Conservation (phyloP, 2,797 vertebrate genomes). For the Cirrhinus mrigala region DNA sequence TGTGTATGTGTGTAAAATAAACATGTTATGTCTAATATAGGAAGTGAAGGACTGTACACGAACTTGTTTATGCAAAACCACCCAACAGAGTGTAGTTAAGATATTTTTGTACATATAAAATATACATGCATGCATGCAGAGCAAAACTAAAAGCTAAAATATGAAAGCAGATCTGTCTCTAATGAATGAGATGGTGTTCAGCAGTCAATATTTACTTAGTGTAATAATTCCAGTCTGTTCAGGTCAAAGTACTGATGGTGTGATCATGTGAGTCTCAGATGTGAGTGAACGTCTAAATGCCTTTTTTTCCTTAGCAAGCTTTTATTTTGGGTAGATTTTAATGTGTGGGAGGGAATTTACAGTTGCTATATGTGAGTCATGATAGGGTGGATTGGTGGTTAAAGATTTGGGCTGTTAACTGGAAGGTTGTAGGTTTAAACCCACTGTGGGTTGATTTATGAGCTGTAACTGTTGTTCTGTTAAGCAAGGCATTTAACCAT, state of each 20-base stretch:
- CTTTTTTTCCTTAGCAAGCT: background rate
- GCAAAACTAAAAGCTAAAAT: background rate
- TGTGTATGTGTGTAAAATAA: background rate
- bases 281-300: constrained; percentile 67
- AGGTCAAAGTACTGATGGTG: constrained; percentile 44
- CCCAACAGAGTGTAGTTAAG: background rate
- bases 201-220: constrained; percentile 10
- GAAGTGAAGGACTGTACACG: background rate
- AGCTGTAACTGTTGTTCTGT: background rate
- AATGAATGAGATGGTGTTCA: background rate
- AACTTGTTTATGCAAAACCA: background rate
- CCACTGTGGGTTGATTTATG: background rate
- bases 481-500: background rate
- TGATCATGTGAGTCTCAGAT: constrained; percentile 76
- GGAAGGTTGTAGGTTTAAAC: background rate
- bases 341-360: background rate
- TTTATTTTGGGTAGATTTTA: background rate
- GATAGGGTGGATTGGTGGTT: background rate
- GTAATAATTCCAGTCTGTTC: background rate
- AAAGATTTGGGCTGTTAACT: background rate
- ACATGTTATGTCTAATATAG: background rate
- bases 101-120: background rate
- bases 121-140: background rate
- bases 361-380: background rate
- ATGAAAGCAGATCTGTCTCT: background rate